Evolutionary conservation across 1,140 invertebrate species (phyloP), one percentile per base, ranked within the genome.

Genomic region (Ips nitidus): DNA sequence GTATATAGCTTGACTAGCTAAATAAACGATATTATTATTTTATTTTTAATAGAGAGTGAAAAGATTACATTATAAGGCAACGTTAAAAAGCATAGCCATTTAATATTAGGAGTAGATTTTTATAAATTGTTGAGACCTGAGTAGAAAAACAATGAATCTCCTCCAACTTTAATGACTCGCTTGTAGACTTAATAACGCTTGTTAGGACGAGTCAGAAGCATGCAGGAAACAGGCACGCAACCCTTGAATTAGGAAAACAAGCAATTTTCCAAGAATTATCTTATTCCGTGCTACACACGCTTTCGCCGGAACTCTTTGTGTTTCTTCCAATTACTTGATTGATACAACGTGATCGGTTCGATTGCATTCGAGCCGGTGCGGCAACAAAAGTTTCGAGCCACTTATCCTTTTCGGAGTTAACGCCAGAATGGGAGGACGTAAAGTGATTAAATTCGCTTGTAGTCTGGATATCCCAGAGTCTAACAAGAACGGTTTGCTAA

Each of bases 201-300:
- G 45, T 50, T 50, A 50, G 45, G 45, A 22, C 45, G 7, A 50
- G 45, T 50, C 45, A 50, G 6, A 1, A 22, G 22, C 45, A 8
- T 50, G 45, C 7, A 50, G 45, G 22, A 50, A 50, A 22, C 45
- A 50, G 22, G 45, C 45, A 50, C 45, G 45, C 45, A 50, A 50
- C 45, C 45, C 45, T 50, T 50, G 45, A 50, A 50, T 50, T 50
- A 50, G 22, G 45, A 50, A 50, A 50, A 50, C 45, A 22, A 50
- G 45, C 45, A 50, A 50, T 50, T 50, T 50, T 50, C 45, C 7
- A 50, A 22, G 45, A 50, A 50, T 50, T 50, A 50, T 50, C 45
- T 50, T 50, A 8, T 50, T 50, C 45, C 45, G 45, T 50, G 45
- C 45, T 22, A 50, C 45, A 50, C 45, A 50, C 45, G 45, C 45